Evolutionary conservation across 2,888 invertebrate species (phyloP).

Genomic region (Thelaira solivaga): DNA sequence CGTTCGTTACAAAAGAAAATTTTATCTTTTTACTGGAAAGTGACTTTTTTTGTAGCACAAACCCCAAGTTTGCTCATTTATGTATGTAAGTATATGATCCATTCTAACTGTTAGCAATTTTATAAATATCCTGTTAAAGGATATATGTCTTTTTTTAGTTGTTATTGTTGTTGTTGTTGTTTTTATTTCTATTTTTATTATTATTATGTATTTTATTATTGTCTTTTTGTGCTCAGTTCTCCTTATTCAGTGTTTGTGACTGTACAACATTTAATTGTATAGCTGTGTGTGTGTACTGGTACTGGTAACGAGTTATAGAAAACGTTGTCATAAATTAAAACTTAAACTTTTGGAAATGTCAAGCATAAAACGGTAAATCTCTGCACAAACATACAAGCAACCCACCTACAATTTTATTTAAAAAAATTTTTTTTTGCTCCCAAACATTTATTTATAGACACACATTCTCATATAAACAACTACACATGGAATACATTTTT

Average conservation of each 20-base stretch:
- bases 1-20: background rate
- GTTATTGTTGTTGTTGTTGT: no score
- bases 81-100: no score
- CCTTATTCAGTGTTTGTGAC: conserved; percentile 6
- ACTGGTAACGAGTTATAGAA: conserved; percentile 69
- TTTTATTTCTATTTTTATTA: background rate
- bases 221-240: conserved; percentile 27
- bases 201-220: conserved; percentile 30
- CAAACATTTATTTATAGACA: background rate
- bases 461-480: background rate
- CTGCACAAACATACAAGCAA: conserved; percentile 67
- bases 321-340: conserved; percentile 77
- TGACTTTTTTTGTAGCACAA: background rate
- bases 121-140: conserved; percentile 47
- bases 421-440: background rate
- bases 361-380: conserved; percentile 78
- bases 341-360: conserved; percentile 77
- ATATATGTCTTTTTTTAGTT: conserved; percentile 35
- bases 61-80: background rate
- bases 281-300: background rate
- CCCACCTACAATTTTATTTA: conserved; percentile 44
- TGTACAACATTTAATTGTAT: background rate
- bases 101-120: background rate
- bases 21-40: background rate
- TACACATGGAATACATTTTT: background rate